Base-by-base conservation (phyloP, 2,888 invertebrate species). In the Ditula angustiorana region DNA sequence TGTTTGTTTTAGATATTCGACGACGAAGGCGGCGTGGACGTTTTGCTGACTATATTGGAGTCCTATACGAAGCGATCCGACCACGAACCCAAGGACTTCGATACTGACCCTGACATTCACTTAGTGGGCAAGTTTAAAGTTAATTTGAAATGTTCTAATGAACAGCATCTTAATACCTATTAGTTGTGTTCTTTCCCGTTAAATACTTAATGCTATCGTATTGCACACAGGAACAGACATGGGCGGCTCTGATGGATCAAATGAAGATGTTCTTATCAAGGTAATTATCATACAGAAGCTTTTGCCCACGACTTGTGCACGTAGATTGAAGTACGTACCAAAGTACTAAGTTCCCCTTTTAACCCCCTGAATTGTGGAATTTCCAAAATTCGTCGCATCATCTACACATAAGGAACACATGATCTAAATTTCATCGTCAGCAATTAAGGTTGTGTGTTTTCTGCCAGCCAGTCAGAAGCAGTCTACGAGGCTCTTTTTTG, bases 201-300 rank as follows among this genome's bases (percentile, higher is more conserved):
- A 33, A n/a, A 11, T 4, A 2, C 4, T 7, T 37, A 13, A 41
- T 41, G 19, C 19, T 41, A 19, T 16, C 11, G 5, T 7, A 2
- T 13, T 37, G 7, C 16, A 13, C 35, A 41, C 75, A 93, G 89
- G 89, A 68, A 85, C 89, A 37, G 92, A 93, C 73, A 75, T 93
- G 66, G 85, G 90, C 58, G 93, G 92, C 10, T 93, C 93, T 0
- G 93, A 93, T 67, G 94, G 94, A 1, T 93, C 93, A 3, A 90
- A 93, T 37, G 95, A 95, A 84, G 95, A 96, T 76, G 95, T 96
- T 26, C 94, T 95, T 71, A 94, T 96, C 44, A 96, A 96, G 92
- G 95, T 95, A 83, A 30, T 28, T 46, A 13, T 24, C 5, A 3
- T 5, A 26, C 26, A 26, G 3, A 26, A 26, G 5, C n/a, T n/a